Evolutionary conservation across 2,113 vertebrate species (phyloP), one percentile per base, ranked within the genome.

Genomic region (Gopherus evgoodei): DNA sequence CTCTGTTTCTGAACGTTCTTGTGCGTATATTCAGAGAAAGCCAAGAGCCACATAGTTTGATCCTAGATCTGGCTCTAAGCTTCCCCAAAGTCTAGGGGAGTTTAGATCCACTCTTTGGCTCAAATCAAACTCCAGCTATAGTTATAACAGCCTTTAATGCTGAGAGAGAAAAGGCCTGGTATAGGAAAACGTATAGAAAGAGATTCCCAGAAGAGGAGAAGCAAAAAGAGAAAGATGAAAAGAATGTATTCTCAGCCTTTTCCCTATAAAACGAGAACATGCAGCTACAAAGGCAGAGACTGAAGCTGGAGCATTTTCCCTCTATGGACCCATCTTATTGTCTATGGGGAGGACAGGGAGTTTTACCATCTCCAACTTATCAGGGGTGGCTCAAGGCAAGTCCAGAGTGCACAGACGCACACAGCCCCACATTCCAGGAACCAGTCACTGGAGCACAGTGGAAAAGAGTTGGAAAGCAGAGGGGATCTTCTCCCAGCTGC

Each of bases 391-490:
- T n/a, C n/a, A 27, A 84, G 75, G 17, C 47, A 25, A 89, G 42
- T 12, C 44, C 35, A 14, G 14, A 22, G n/a, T 42, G 38, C 2
- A 8, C 29, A 38, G 57, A 29, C 2, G 1, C 44, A 2, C 44
- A 27, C 31, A 8, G 4, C 65, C 85, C 87, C 49, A 6, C 24
- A 56, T 83, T 83, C 2, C 11, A 2, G 1, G 69, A 16, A 84
- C 57, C 42, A 65, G 35, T 57, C 1, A 4, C 38, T 5, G 10
- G 84, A 14, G 56, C 16, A 54, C 69, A 82, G 81, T 24, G 83
- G 49, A 72, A 80, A n/a, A 69, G 22, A 27, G 11, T 11, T 44
- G 54, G 44, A 42, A 56, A 79, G 54, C 1, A 0, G 35, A 44
- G 85, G 25, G 59, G 79, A 25, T 5, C 13, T 50, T 56, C 14